Percentiles rank a stretch among this genome's conserved stretches.
Evolutionary conservation across 2,797 vertebrate species (phyloP).

Genomic region (Lithobates sylvaticus): DNA sequence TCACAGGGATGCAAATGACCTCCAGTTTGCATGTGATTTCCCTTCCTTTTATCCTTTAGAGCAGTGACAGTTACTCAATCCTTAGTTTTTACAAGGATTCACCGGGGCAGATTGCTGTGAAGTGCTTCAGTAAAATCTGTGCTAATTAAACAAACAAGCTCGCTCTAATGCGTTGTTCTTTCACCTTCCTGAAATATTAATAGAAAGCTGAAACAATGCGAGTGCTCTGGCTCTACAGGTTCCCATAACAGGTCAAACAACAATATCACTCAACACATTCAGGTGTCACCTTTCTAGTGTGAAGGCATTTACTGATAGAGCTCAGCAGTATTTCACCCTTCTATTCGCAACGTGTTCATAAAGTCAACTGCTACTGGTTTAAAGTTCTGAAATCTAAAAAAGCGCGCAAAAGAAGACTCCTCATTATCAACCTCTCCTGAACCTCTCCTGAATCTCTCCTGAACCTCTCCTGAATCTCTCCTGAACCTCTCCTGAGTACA

Average conservation of each 20-base stretch:
- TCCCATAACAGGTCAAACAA: conserved; percentile 38
- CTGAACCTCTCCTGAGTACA: no score
- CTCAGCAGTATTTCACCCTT: neutral
- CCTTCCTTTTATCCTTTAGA: conserved; percentile 24
- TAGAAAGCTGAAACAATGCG: conserved; percentile 31
- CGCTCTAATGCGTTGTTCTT: neutral
- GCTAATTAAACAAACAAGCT: conserved; percentile 27
- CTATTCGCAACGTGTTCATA: neutral
- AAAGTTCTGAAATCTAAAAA: no score
- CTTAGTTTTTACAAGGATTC: conserved; percentile 22
- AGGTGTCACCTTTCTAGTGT: conserved; percentile 43
- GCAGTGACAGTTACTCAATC: conserved; percentile 20
- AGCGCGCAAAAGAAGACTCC: no score
- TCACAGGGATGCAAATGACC: conserved; percentile 14
- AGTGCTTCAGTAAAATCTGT: conserved; percentile 13
- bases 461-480: no score
- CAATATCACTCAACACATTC: conserved; percentile 27
- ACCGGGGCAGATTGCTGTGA: neutral
- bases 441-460: no score
- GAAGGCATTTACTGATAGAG: neutral
- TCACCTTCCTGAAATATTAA: conserved; percentile 39
- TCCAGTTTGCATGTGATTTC: conserved; percentile 45
- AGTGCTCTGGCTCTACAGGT: conserved; percentile 29
- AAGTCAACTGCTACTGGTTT: neutral
- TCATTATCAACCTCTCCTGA: no score